Evolutionary conservation across 2,113 vertebrate genomes (phyloP).

Genomic region (Catagonus wagneri): DNA sequence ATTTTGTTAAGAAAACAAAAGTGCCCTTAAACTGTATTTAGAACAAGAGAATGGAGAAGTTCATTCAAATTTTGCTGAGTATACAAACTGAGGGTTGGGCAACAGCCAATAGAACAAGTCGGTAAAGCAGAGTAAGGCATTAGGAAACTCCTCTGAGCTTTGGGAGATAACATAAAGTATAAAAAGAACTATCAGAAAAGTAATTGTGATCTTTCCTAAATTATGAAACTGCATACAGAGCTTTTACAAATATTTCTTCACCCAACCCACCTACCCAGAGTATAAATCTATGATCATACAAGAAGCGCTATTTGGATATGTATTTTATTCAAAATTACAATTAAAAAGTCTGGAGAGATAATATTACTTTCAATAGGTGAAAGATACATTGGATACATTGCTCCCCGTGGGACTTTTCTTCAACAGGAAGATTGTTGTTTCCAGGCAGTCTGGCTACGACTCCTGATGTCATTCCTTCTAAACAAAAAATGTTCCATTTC

Average conservation of each 20-base stretch:
- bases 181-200: background rate
- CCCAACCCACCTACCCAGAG: background rate
- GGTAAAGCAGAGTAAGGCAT: background rate
- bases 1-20: conserved; percentile 66
- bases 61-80: conserved; percentile 63
- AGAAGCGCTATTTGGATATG: background rate
- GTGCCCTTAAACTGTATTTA: conserved; percentile 54
- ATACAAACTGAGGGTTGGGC: conserved; percentile 4
- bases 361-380: background rate
- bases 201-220: background rate
- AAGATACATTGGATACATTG: background rate
- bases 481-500: background rate
- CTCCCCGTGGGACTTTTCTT: background rate
- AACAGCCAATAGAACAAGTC: background rate
- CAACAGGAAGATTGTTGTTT: background rate
- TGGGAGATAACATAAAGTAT: background rate
- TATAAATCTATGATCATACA: background rate
- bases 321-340: background rate
- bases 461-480: background rate
- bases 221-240: background rate
- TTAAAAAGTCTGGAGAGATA: background rate
- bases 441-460: background rate
- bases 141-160: background rate
- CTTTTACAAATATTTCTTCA: background rate
- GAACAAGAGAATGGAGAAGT: background rate